phyloP scores from a whole-genome alignment of 2,113 vertebrate species.

The Aphyosemion australe region DNA sequence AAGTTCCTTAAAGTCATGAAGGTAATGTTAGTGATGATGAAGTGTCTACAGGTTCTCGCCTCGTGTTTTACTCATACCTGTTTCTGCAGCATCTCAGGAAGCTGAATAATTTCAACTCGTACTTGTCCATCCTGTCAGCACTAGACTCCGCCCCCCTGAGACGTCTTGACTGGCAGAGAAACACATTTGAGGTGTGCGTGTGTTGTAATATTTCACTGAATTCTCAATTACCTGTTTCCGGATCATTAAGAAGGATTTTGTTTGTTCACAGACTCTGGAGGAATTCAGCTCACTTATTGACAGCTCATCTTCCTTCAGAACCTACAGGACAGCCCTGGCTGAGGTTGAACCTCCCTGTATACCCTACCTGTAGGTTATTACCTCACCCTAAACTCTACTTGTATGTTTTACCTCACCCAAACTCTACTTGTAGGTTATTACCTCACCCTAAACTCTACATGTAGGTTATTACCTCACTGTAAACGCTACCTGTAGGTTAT shows the following conservation, averaged over 20 bases:
- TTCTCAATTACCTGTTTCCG: neutral
- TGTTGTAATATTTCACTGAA: neutral
- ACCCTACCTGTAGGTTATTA: constrained; percentile 89
- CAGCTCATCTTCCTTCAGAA: constrained; percentile 95
- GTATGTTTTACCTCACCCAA: no score
- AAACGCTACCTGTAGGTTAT: neutral
- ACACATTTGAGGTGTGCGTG: constrained; percentile 82
- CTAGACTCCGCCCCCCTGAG: constrained; percentile 93
- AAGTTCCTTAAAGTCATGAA: constrained; percentile 98
- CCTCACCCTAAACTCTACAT: constrained; percentile 22
- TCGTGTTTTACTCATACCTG: no score
- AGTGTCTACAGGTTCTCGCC: no score
- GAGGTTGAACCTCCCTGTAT: constrained; percentile 95
- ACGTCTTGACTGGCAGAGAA: constrained; percentile 94
- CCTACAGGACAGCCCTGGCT: constrained; percentile 90
- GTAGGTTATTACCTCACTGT: constrained; percentile 32
- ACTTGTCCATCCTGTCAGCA: constrained; percentile 93
- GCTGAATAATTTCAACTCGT: constrained; percentile 96
- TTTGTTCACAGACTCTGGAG: constrained; percentile 80
- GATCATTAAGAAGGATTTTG: constrained; percentile 30
- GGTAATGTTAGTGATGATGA: constrained; percentile 66
- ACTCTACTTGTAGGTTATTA: no score
- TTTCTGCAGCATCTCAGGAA: constrained; percentile 88
- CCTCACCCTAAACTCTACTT: constrained; percentile 24
- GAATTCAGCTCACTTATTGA: constrained; percentile 94